These are phyloP conservation scores for Psittacula derbiana DNA, from an alignment of 2,797 vertebrate genomes.

Conservation along the genomic window DNA sequence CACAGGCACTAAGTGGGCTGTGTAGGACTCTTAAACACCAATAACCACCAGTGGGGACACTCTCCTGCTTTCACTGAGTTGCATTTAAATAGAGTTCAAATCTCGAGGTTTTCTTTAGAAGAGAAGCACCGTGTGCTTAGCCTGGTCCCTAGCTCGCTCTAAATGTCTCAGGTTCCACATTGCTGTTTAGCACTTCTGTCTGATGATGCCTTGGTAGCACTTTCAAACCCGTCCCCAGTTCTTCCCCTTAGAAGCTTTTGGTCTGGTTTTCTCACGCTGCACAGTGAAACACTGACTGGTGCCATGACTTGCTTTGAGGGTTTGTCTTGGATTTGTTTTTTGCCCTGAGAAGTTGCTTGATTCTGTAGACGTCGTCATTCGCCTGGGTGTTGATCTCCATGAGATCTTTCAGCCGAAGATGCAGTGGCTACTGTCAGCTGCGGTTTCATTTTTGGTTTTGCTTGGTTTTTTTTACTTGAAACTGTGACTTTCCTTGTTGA, in stretches of 20 bases:
- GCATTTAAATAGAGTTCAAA: background rate
- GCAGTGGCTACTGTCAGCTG: constrained; percentile 33
- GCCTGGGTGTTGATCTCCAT: constrained; percentile 38
- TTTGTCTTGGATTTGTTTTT: background rate
- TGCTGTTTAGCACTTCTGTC: background rate
- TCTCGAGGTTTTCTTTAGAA: background rate
- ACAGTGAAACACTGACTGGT: background rate
- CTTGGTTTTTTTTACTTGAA: background rate
- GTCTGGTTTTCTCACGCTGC: background rate
- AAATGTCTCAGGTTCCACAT: constrained; percentile 3
- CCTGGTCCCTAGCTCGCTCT: background rate
- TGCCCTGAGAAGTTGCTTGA: background rate
- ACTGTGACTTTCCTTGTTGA: background rate
- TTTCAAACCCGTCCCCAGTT: background rate
- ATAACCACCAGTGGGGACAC: accelerated
- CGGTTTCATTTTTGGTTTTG: background rate
- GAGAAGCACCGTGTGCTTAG: background rate
- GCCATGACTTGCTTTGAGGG: background rate
- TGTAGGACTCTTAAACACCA: background rate
- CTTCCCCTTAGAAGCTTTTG: background rate
- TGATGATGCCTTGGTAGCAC: background rate
- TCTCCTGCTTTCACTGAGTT: background rate
- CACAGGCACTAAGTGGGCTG: accelerated
- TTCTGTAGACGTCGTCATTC: background rate
- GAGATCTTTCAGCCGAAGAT: constrained; percentile 47